Percentiles rank a stretch among this genome's conserved stretches.
phyloP scores from a whole-genome alignment of 2,797 vertebrate species.

The Acipenser oxyrinchus region DNA sequence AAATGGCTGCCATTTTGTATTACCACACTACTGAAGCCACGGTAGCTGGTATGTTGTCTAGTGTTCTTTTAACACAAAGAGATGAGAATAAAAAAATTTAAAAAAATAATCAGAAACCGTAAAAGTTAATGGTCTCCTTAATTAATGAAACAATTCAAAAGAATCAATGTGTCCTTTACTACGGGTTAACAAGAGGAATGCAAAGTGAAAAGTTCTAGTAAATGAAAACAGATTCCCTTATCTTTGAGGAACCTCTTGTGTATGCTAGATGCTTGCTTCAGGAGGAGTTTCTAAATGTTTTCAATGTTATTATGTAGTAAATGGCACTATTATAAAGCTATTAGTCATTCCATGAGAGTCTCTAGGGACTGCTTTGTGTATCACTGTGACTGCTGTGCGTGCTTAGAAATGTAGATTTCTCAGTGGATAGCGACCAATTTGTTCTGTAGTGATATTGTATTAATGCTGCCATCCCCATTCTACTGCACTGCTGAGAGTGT shows the following conservation, averaged over 20 bases:
- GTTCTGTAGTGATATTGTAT: slow-evolving; percentile 91
- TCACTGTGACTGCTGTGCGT: slow-evolving; percentile 99
- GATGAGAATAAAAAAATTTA: slow-evolving; percentile 17
- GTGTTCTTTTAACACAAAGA: slow-evolving; percentile 29
- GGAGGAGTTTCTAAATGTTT: slow-evolving; percentile 96
- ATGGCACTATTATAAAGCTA: slow-evolving; percentile 96
- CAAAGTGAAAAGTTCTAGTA: slow-evolving; percentile 71
- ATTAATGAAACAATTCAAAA: slow-evolving; percentile 53
- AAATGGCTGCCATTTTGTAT: slow-evolving; percentile 33
- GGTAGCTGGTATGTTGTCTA: slow-evolving; percentile 31
- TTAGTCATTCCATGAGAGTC: slow-evolving; percentile 97
- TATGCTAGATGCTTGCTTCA: slow-evolving; percentile 87
- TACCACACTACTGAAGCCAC: slow-evolving; percentile 28
- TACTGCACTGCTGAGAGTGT: slow-evolving; percentile 75
- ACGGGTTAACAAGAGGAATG: slow-evolving; percentile 65
- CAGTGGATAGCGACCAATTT: slow-evolving; percentile 88
- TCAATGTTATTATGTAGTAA: slow-evolving; percentile 95
- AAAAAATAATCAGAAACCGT: slow-evolving; percentile 41
- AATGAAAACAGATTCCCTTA: slow-evolving; percentile 71
- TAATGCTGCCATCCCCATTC: slow-evolving; percentile 83
- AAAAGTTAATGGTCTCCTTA: slow-evolving; percentile 64
- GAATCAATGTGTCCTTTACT: slow-evolving; percentile 88
- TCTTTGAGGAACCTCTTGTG: slow-evolving; percentile 79
- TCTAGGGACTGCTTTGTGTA: slow-evolving; percentile 94
- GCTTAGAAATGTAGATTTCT: slow-evolving; percentile 95